phyloP scores from a whole-genome alignment of 2,888 invertebrate species.

The Drosophila mercatorum region DNA sequence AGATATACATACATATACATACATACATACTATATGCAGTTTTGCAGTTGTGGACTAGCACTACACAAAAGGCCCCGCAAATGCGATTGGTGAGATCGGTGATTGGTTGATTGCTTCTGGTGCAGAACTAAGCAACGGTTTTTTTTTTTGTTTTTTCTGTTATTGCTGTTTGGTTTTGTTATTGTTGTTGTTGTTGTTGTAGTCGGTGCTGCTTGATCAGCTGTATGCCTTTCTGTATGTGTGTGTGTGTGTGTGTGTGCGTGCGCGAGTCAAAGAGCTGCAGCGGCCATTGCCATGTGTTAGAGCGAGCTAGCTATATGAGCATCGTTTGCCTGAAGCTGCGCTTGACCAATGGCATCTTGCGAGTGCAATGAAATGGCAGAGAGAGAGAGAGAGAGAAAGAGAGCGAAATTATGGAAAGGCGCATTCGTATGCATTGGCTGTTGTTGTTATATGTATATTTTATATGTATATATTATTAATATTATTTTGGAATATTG shows the following conservation, averaged over 20 bases:
- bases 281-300: conserved; percentile 3
- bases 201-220: conserved; percentile 16
- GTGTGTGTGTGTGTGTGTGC: conserved; percentile 8
- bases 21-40: conserved; percentile 22
- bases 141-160: background rate
- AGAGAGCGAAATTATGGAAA: background rate
- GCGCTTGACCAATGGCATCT: background rate
- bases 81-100: conserved; percentile 24
- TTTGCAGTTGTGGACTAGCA: conserved; percentile 22
- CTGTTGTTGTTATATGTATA: background rate
- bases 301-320: background rate
- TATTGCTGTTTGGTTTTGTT: background rate
- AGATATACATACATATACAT: conserved; percentile 24
- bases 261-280: background rate
- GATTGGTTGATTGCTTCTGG: conserved; percentile 29
- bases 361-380: background rate
- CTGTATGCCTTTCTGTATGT: conserved; percentile 4
- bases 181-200: conserved; percentile 8
- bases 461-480: background rate
- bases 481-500: background rate
- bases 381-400: too few relatives aligned
- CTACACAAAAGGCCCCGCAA: conserved; percentile 27
- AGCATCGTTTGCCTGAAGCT: background rate
- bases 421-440: background rate
- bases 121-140: conserved; percentile 32